phyloP scores from a whole-genome alignment of 2,797 vertebrate species.

The Xenops minutus region DNA sequence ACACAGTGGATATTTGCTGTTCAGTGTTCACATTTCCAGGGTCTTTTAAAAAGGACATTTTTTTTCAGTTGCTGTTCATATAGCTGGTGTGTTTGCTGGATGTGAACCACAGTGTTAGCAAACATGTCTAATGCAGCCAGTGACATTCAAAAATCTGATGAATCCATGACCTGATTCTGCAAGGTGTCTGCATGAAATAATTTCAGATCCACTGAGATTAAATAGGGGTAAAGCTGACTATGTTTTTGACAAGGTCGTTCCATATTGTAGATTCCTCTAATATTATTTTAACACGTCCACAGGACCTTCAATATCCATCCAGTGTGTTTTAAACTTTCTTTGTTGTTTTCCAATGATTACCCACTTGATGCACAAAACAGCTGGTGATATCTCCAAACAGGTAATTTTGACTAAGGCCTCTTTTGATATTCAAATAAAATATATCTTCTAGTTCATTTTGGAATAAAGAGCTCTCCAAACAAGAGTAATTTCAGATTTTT shows the following conservation, averaged over 20 bases:
- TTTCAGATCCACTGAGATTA: not conserved
- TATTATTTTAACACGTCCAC: not conserved
- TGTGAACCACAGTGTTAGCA: not conserved
- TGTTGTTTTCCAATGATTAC: not conserved
- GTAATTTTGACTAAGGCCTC: not conserved
- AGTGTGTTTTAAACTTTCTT: not conserved
- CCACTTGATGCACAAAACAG: not conserved
- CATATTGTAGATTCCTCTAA: not conserved
- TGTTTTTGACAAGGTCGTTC: not conserved
- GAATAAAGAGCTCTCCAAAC: not conserved
- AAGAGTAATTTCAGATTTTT: not conserved
- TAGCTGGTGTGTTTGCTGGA: not conserved
- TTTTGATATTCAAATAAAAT: not conserved
- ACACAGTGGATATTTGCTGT: not conserved
- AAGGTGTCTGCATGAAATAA: not conserved
- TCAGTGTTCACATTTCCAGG: conserved; percentile 22
- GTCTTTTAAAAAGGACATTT: not conserved
- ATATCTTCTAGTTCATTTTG: not conserved
- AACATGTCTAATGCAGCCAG: not conserved
- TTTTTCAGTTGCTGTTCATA: not conserved
- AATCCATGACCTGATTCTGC: not conserved
- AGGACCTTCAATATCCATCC: not conserved
- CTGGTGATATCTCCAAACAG: not conserved
- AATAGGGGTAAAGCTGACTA: not conserved
- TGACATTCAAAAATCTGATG: conserved; percentile 36